phyloP scores from a whole-genome alignment of 1,140 invertebrate genomes.

The Pinna nobilis region DNA sequence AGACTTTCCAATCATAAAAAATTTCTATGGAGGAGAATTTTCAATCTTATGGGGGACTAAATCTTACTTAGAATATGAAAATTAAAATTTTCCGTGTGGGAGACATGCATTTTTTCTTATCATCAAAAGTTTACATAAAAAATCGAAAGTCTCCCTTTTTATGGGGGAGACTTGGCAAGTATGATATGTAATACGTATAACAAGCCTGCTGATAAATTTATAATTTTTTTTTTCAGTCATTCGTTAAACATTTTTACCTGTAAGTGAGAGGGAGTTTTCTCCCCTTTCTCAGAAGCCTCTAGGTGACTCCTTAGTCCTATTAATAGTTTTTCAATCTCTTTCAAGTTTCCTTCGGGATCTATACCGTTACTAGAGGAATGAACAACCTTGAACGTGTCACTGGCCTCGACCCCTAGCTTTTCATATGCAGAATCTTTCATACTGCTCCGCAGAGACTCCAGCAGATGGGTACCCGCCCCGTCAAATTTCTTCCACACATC shows the following conservation, averaged over 20 bases:
- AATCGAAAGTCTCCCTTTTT: no score
- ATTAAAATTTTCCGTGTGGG: no score
- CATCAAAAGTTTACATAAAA: no score
- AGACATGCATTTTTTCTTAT: no score
- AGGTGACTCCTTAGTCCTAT: constrained; percentile 30
- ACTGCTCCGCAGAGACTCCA: constrained; percentile 51
- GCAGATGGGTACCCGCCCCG: constrained; percentile 58
- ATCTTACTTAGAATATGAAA: no score
- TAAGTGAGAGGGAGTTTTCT: constrained; percentile 26
- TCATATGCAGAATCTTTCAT: constrained; percentile 54
- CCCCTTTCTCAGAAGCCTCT: constrained; percentile 38
- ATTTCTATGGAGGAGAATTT: no score
- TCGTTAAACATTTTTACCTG: constrained; percentile 19
- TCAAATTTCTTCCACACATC: constrained; percentile 59
- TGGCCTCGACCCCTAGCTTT: constrained; percentile 49
- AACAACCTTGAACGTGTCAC: constrained; percentile 45
- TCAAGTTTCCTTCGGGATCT: constrained; percentile 41
- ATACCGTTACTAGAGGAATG: constrained; percentile 40
- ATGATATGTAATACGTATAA: no score
- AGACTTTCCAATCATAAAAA: no score
- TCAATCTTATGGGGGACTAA: no score
- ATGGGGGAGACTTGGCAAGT: no score
- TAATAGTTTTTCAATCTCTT: constrained; percentile 59
- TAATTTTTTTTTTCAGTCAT: not conserved
- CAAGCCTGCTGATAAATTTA: not conserved